Percentiles rank a stretch among this genome's conserved stretches.
Evolutionary conservation across 2,797 vertebrate genomes (phyloP).

Genomic region (Schizopygopsis malacanthus): DNA sequence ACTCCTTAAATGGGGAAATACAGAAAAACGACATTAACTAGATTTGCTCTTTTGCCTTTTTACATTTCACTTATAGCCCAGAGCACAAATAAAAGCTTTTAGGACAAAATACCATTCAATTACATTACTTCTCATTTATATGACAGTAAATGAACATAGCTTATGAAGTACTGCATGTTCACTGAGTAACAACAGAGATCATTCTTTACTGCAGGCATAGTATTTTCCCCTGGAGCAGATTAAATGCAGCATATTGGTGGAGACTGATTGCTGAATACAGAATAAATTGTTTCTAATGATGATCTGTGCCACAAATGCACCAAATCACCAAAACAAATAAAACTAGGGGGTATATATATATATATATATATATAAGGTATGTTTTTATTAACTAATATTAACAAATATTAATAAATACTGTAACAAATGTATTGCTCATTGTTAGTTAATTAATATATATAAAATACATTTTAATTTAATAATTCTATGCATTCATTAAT

Average conservation of each 20-base stretch:
- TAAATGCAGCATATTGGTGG: not conserved
- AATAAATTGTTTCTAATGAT: not conserved
- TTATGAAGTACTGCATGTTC: conserved; percentile 11
- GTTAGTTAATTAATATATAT: not conserved
- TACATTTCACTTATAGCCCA: not conserved
- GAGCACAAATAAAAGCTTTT: conserved; percentile 32
- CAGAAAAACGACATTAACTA: conserved; percentile 20
- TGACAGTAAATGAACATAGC: not conserved
- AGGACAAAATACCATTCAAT: not conserved
- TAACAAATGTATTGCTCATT: not conserved
- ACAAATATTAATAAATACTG: no score
- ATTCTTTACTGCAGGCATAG: not conserved
- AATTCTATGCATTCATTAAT: no score
- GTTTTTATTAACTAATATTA: no score
- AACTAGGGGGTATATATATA: no score
- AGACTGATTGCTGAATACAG: not conserved
- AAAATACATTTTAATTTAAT: no score
- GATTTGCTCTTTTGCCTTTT: conserved; percentile 8
- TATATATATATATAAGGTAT: no score
- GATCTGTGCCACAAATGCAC: not conserved
- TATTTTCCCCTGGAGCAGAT: conserved; percentile 19
- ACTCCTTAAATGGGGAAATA: not conserved
- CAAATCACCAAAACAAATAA: not conserved
- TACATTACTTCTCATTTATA: not conserved
- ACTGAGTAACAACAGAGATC: conserved; percentile 6